These are phyloP conservation scores for Dunckerocampus dactyliophorus DNA, from an alignment of 2,113 vertebrate genomes.

Conservation along the genomic window DNA sequence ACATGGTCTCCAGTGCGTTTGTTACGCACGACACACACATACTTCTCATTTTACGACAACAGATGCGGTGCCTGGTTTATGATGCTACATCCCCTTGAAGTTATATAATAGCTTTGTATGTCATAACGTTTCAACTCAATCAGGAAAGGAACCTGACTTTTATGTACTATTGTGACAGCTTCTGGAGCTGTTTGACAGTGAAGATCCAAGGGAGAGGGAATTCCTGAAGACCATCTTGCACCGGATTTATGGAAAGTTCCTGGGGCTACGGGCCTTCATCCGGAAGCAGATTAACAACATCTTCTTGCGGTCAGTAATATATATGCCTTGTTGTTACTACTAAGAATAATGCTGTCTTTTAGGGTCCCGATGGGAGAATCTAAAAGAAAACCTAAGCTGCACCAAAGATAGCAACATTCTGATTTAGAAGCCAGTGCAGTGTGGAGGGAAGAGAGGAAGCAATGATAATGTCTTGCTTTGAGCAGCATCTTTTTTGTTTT, in stretches of 20 bases:
- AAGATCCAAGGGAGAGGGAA: slow-evolving; percentile 96
- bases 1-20: slow-evolving; percentile 13
- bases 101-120: too few relatives aligned
- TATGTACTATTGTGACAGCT: slow-evolving; percentile 67
- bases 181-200: slow-evolving; percentile 95
- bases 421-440: neutral
- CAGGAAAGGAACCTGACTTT: too few relatives aligned
- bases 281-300: slow-evolving; percentile 99
- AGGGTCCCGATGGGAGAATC: neutral
- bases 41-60: slow-evolving; percentile 9
- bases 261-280: slow-evolving; percentile 95
- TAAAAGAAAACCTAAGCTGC: neutral
- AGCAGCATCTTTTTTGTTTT: neutral
- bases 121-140: too few relatives aligned
- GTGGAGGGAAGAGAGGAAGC: neutral
- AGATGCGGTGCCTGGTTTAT: neutral
- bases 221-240: slow-evolving; percentile 96
- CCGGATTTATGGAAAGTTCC: slow-evolving; percentile 96
- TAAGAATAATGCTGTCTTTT: neutral
- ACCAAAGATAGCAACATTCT: neutral
- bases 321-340: neutral
- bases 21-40: slow-evolving; percentile 1
- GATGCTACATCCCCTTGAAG: too few relatives aligned
- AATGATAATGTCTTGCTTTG: neutral
- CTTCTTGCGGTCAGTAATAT: slow-evolving; percentile 83